Percentiles rank a stretch among this genome's conserved stretches.
Conservation (phyloP, 2,113 vertebrate species). For the Syngnathus scovelli region DNA sequence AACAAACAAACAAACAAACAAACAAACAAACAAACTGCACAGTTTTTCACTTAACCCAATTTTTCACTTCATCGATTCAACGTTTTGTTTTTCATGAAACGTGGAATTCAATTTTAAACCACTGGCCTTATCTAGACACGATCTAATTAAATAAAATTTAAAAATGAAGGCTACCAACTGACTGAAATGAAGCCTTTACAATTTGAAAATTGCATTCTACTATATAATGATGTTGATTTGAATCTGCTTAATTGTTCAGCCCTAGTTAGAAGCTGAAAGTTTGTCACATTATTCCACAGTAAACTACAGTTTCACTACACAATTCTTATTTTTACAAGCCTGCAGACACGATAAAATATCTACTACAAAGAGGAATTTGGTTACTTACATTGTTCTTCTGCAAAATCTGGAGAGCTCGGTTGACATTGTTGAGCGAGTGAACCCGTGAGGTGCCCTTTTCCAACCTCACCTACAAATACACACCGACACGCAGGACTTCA, state of each 20-base stretch:
- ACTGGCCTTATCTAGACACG: too few relatives aligned
- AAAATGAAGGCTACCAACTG: too few relatives aligned
- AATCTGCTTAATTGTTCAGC: too few relatives aligned
- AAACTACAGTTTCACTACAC: not conserved
- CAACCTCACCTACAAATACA: conserved; percentile 78
- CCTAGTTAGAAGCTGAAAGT: not conserved
- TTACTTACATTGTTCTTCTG: conserved; percentile 96
- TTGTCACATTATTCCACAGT: not conserved
- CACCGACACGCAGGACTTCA: not conserved
- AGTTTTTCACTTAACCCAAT: not conserved
- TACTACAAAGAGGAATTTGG: not conserved
- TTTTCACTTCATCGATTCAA: too few relatives aligned
- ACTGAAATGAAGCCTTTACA: too few relatives aligned
- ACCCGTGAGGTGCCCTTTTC: conserved; percentile 93
- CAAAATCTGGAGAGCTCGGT: conserved; percentile 90
- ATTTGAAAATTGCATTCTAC: too few relatives aligned
- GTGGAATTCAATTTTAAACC: too few relatives aligned
- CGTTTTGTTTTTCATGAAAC: too few relatives aligned
- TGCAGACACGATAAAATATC: not conserved
- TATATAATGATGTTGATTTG: too few relatives aligned
- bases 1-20: too few relatives aligned
- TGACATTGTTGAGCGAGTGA: conserved; percentile 98
- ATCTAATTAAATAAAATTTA: too few relatives aligned
- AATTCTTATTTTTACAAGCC: not conserved
- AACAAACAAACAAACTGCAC: too few relatives aligned